Base-by-base conservation (phyloP, 2,888 invertebrate species). In the Metacarcinus magister region DNA sequence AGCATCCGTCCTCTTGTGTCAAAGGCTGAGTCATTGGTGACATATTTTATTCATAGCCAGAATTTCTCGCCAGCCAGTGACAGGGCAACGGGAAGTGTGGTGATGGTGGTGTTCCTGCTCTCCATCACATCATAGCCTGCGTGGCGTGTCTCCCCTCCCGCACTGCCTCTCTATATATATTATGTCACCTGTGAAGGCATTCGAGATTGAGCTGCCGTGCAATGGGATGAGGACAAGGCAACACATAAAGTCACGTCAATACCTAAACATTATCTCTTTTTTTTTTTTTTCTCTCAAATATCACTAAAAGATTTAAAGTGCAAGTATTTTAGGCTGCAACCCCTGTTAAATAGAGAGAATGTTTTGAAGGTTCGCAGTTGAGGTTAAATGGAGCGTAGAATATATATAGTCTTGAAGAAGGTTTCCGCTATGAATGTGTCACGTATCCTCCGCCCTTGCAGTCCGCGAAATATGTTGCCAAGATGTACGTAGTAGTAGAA, bases 1-100 rank as follows among this genome's bases (percentile, higher is more conserved):
- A 82, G 82, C 82, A 82, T 82, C 82, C 28, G 82, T 82, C 82
- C 82, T 82, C 82, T 23, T 67, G 67, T 67, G 67, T n/a, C 19
- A 67, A 67, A n/a, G 67, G 67, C n/a, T 67, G 67, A 67, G 67
- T 67, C 67, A 67, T 23, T n/a, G 32, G 13, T 32, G 10, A 82
- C 82, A 82, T 82, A 82, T 82, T 82, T 82, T 82, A 82, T 82
- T 82, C 82, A 82, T 82, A 16, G 82, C 32, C 82, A 32, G 82
- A 82, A 82, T 82, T 82, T 82, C 82, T 82, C 32, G 82, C 82
- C 82, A 32, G 82, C 32, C 32, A 67, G 67, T 67, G 32, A 32
- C 28, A 28, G 82, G 16, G 82, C 82, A 82, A 82, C 82, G 82
- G 82, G 82, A 82, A 82, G 82, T 82, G 32, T 82, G 82, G 82